Conservation (phyloP, 1,140 invertebrate genomes). For the Sitophilus oryzae region DNA sequence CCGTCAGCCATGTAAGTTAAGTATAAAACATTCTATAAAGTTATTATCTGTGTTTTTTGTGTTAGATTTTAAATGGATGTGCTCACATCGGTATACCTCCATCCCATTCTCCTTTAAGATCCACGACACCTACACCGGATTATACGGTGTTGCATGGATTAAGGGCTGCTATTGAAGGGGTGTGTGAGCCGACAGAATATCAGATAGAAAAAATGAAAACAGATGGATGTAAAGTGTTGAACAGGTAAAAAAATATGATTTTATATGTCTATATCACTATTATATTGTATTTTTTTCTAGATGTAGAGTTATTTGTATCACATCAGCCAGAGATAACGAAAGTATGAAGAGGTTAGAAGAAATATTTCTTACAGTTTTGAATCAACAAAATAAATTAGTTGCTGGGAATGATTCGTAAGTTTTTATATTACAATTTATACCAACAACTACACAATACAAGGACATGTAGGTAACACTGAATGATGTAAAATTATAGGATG, state of each 20-base stretch:
- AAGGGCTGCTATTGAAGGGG: slow-evolving; percentile 76
- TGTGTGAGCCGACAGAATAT: slow-evolving; percentile 74
- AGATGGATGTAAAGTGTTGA: slow-evolving; percentile 24
- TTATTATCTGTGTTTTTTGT: slow-evolving; percentile 1
- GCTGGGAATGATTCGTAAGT: slow-evolving; percentile 27
- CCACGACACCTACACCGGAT: slow-evolving; percentile 51
- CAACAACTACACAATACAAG: too few relatives aligned
- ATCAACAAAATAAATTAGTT: slow-evolving; percentile 74
- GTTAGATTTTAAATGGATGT: slow-evolving; percentile 64
- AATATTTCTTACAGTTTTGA: slow-evolving; percentile 71
- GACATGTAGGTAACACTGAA: too few relatives aligned
- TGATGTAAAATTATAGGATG: too few relatives aligned
- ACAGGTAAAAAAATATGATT: slow-evolving; percentile 8
- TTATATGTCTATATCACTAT: too few relatives aligned
- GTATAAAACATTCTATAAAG: too few relatives aligned
- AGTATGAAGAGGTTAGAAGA: slow-evolving; percentile 79
- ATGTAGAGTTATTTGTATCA: slow-evolving; percentile 77
- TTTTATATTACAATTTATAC: too few relatives aligned
- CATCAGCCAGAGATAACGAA: slow-evolving; percentile 74
- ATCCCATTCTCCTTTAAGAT: slow-evolving; percentile 40
- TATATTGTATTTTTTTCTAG: slow-evolving; percentile 7
- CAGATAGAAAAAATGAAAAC: slow-evolving; percentile 47
- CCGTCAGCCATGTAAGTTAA: slow-evolving; percentile 72
- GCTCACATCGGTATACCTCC: slow-evolving; percentile 63
- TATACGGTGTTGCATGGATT: slow-evolving; percentile 77